Evolutionary conservation across 2,888 invertebrate genomes (phyloP), one percentile per base, ranked within the genome.

Genomic region (Oscheius sp.): DNA sequence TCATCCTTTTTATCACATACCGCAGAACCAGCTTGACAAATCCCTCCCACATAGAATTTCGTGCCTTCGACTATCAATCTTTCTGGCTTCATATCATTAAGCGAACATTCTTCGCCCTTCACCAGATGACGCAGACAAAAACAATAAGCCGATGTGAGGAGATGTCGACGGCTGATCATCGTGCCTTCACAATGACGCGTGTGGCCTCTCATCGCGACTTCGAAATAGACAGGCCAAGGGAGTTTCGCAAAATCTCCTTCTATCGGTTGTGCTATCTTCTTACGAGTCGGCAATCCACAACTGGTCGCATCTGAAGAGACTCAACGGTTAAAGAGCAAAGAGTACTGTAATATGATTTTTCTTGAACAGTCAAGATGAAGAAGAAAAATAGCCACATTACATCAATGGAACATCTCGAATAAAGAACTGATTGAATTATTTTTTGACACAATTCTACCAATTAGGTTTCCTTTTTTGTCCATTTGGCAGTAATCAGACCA

Each of bases 101-200:
- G 15, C 17, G 42, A 42, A 4, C 42, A 42, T 17, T 42, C 42
- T 15, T 17, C 15, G 42, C 42, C 42, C 5, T 12, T 42, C 42
- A 6, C 12, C 12, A 29, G 12, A 29, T 15, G 12, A 10, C 50
- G 25, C 27, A 52, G 27, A 25, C 23, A 5, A 25, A 57, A 57
- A 25, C 57, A 57, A 20, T 37, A 39, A 5, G 57, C 57, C 15
- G 57, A 34, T 25, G 57, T 57, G 2, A 57, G 34, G 10, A 57
- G 23, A 37, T 57, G 57, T 37, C 57, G 57, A 15, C 39, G 34
- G 12, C 37, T 37, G 37, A 57, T 57, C 57, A 57, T 34, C 2
- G 37, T 57, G 3, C 57, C 57, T 8, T 39, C 57, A 37, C 57
- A 57, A 12, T n/a, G 52, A 12, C 8, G n/a, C 10, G n/a, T 29